Evolutionary conservation across 2,888 invertebrate genomes (phyloP).

Genomic region (Caenorhabditis sp.): DNA sequence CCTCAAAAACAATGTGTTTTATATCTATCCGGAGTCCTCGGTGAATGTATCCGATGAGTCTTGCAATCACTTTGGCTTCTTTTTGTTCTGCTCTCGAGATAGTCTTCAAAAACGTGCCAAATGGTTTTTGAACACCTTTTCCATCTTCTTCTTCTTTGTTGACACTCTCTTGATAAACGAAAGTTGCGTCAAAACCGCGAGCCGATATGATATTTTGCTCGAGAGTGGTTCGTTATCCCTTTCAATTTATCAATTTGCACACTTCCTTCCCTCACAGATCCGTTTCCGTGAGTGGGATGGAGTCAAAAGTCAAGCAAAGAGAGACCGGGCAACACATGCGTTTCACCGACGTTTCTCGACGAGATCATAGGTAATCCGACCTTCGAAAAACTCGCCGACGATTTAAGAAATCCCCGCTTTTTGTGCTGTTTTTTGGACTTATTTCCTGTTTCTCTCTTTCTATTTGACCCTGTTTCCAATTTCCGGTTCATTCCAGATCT

Average conservation of each 20-base stretch:
- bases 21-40: conserved; percentile 22
- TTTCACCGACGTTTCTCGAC: conserved; percentile 3
- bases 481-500: background rate
- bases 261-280: conserved; percentile 24
- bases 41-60: conserved; percentile 2
- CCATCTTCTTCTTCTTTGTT: background rate
- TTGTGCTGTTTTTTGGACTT: background rate
- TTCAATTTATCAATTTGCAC: conserved; percentile 46
- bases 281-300: conserved; percentile 40
- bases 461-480: conserved; percentile 2
- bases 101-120: conserved; percentile 24
- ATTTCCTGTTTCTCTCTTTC: conserved; percentile 17
- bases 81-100: background rate
- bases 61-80: background rate
- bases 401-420: background rate
- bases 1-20: conserved; percentile 53
- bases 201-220: conserved; percentile 5
- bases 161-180: conserved; percentile 11
- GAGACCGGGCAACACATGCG: conserved; percentile 43
- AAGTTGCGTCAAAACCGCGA: conserved; percentile 20
- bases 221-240: conserved; percentile 32
- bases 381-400: conserved; percentile 37
- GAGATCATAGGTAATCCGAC: conserved; percentile 41
- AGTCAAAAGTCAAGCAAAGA: conserved; percentile 27
- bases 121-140: background rate